A percentile compares a stretch with the other conserved stretches of the same genome.
Evolutionary conservation across 2,888 invertebrate genomes (phyloP).

Genomic region (Eupithecia tripunctaria): DNA sequence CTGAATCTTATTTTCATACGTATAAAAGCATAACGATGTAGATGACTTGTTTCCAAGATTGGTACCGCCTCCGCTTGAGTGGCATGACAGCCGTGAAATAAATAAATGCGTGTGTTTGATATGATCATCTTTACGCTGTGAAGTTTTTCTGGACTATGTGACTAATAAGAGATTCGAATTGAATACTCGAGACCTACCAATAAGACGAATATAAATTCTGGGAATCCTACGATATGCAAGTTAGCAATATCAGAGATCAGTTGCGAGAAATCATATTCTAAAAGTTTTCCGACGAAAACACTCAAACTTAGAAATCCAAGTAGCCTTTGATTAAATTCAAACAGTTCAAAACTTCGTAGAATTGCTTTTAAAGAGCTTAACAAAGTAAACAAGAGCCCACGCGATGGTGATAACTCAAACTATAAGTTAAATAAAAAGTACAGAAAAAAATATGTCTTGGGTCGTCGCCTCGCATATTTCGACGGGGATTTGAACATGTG

Average conservation of each 20-base stretch:
- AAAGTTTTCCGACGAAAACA: constrained; percentile 11
- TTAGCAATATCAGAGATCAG: constrained; percentile 8
- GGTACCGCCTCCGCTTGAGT: constrained; percentile 58
- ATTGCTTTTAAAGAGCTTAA: constrained; percentile 33
- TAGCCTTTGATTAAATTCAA: constrained; percentile 30
- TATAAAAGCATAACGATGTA: constrained; percentile 33
- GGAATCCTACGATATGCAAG: constrained; percentile 5
- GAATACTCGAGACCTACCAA: constrained; percentile 23
- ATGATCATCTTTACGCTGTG: constrained; percentile 39
- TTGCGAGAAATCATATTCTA: constrained; percentile 13
- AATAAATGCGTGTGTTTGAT: constrained; percentile 57
- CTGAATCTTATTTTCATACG: constrained; percentile 29
- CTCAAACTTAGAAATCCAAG: constrained; percentile 13
- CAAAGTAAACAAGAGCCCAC: constrained; percentile 36
- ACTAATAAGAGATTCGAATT: constrained; percentile 31
- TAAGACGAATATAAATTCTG: background rate
- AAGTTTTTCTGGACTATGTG: constrained; percentile 36
- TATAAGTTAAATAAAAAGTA: constrained; percentile 44
- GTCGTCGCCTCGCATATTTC: constrained; percentile 63
- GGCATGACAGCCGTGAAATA: constrained; percentile 72
- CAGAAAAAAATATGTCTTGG: constrained; percentile 61
- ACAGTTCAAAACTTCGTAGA: constrained; percentile 30
- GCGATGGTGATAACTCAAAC: constrained; percentile 46
- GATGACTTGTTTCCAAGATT: constrained; percentile 51
- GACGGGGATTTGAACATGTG: constrained; percentile 68